These are phyloP conservation scores for Tethya wilhelma DNA, from an alignment of 37 sponge, comb jelly and placozoan species.

Conservation along the genomic window DNA sequence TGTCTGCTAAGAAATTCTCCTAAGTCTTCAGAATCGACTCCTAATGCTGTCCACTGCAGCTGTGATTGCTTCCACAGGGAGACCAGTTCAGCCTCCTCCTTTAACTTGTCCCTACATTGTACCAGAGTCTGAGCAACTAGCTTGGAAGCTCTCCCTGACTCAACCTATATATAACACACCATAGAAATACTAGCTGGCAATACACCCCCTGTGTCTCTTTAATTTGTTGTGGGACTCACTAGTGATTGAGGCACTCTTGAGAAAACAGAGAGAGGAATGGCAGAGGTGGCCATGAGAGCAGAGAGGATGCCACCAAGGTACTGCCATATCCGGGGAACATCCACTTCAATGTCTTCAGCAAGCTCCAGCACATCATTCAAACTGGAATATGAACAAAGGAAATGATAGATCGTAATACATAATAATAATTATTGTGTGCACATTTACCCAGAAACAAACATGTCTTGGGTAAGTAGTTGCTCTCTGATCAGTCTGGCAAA, in stretches of 20 bases:
- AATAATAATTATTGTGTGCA: no score
- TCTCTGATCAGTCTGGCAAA: slow-evolving; percentile 40
- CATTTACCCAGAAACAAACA: slow-evolving; percentile 9
- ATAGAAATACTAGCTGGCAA: no score
- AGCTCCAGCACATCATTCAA: slow-evolving; percentile 60
- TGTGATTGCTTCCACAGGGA: slow-evolving; percentile 10
- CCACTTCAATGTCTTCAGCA: slow-evolving; percentile 75
- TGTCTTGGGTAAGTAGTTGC: slow-evolving; percentile 18
- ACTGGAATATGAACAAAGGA: not conserved
- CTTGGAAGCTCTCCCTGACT: slow-evolving; percentile 30
- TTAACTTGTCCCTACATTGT: not conserved
- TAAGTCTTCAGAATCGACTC: slow-evolving; percentile 28
- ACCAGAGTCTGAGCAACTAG: slow-evolving; percentile 40
- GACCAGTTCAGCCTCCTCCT: slow-evolving; percentile 5
- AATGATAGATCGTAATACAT: not conserved
- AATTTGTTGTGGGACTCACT: slow-evolving; percentile 16
- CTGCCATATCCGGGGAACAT: slow-evolving; percentile 78
- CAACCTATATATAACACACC: not conserved
- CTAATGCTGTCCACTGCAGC: slow-evolving; percentile 15
- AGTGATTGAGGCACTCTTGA: not conserved
- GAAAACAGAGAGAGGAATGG: slow-evolving; percentile 17
- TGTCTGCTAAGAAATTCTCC: slow-evolving; percentile 21
- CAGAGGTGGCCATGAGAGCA: slow-evolving; percentile 16
- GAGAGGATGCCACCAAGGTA: slow-evolving; percentile 57
- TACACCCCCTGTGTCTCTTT: no score